Evolutionary conservation across 2,888 invertebrate genomes (phyloP).

Genomic region (Platycheirus rosarum): DNA sequence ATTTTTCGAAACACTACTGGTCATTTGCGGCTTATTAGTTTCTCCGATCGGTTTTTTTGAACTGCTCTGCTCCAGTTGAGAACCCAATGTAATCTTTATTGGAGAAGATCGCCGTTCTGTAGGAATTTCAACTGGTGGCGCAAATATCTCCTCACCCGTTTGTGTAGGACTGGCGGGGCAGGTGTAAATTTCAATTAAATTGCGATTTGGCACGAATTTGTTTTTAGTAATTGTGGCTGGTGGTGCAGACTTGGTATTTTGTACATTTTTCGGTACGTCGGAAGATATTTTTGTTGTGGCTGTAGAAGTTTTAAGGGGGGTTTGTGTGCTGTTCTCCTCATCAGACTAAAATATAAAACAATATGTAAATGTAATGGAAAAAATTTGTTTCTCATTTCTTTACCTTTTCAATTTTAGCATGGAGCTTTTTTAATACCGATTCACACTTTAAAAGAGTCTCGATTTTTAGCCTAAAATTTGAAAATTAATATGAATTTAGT

Average conservation of each 20-base stretch:
- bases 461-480: slow-evolving; percentile 76
- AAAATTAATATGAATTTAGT: not conserved
- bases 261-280: slow-evolving; percentile 24
- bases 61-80: slow-evolving; percentile 21
- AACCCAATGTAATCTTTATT: not conserved
- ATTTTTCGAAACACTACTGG: not conserved
- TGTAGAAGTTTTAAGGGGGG: too few relatives aligned
- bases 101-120: slow-evolving; percentile 76
- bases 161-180: slow-evolving; percentile 77
- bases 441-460: slow-evolving; percentile 78
- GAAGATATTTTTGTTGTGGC: not conserved
- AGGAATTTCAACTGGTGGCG: slow-evolving; percentile 76
- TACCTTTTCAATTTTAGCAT: slow-evolving; percentile 78
- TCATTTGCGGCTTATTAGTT: not conserved
- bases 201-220: slow-evolving; percentile 48
- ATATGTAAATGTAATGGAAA: not conserved
- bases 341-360: slow-evolving; percentile 50
- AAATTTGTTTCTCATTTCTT: not conserved
- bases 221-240: slow-evolving; percentile 7
- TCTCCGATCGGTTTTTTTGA: not conserved
- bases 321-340: not conserved
- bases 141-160: slow-evolving; percentile 47
- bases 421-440: slow-evolving; percentile 77
- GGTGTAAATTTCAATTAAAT: slow-evolving; percentile 52
- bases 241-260: not conserved